Evolutionary conservation across 2,888 invertebrate genomes (phyloP), one percentile per base, ranked within the genome.

Genomic region (Agrochola lota): DNA sequence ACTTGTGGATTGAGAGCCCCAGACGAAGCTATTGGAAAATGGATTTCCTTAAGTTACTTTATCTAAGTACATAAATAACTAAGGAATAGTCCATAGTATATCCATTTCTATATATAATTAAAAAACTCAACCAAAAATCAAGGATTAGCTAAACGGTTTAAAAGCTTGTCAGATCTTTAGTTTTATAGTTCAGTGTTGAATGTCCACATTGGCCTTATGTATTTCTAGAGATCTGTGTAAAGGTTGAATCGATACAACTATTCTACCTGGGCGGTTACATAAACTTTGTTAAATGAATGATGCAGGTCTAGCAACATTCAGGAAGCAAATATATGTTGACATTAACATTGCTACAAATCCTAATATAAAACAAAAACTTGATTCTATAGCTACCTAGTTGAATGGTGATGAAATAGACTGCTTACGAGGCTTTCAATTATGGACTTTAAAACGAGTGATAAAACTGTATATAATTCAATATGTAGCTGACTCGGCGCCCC

Each of bases 1-100:
- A 96, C 96, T 96, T 96, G 96, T 96, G 96, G 96, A 95, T 94
- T 92, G 90, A 89, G 87, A 90, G 87, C 88, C 90, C 90, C 88
- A 90, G 86, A 88, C 87, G 88, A 91, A 89, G 90, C 88, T 92
- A 92, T 92, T 91, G 91, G 91, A 91, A 94, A 94, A 94, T 92
- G 85, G 87, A 91, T 93, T 91, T 90, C 74, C 90, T 84, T 69
- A 62, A 79, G 30, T 63, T 74, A 35, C 40, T 78, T 17, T 30
- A 81, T n/a, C 15, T 62, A 57, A 74, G 30, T 49, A 70, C 6
- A 35, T 63, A 52, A 12, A 30, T 17, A 30, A 57, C 60, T 71
- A 0, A 60, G 20, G 7, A 30, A 12, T 63, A 63, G 11, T 52
- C 17, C 23, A 46, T 15, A 46, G 46, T 46, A 46, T 15, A 15